phyloP scores from a whole-genome alignment of 2,888 invertebrate genomes.

The Pristionchus fissidentatus region DNA sequence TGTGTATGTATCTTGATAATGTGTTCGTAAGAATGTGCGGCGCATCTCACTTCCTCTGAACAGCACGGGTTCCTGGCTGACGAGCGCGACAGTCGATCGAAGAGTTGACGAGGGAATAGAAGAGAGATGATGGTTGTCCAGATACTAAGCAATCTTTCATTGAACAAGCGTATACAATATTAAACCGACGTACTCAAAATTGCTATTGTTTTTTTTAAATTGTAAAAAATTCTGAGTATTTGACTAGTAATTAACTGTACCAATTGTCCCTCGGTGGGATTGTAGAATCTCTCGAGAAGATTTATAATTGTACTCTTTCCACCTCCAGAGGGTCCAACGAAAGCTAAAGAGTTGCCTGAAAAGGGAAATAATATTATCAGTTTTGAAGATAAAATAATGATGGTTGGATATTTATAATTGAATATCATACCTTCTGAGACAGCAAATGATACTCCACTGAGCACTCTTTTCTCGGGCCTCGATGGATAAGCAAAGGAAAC shows the following conservation, averaged over 20 bases:
- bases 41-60: conserved; percentile 81
- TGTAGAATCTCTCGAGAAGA: conserved; percentile 80
- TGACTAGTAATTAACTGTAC: conserved; percentile 79
- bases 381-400: not conserved
- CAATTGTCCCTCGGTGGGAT: conserved; percentile 82
- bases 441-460: not conserved
- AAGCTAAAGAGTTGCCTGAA: conserved; percentile 81
- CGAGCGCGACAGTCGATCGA: conserved; percentile 87
- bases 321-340: conserved; percentile 23
- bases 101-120: conserved; percentile 82
- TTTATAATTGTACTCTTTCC: not conserved
- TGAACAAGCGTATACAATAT: not conserved
- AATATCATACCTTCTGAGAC: not conserved
- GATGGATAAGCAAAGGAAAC: conserved; percentile 24
- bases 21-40: not conserved
- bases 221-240: no score
- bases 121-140: conserved; percentile 79
- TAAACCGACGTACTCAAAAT: not conserved
- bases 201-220: not conserved
- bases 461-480: not conserved
- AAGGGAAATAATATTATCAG: conserved; percentile 75
- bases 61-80: conserved; percentile 91
- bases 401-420: no score
- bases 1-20: no score
- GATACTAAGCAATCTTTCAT: not conserved